Base-by-base conservation (phyloP, 1,140 invertebrate species). In the Aphaenogaster rudis region DNA sequence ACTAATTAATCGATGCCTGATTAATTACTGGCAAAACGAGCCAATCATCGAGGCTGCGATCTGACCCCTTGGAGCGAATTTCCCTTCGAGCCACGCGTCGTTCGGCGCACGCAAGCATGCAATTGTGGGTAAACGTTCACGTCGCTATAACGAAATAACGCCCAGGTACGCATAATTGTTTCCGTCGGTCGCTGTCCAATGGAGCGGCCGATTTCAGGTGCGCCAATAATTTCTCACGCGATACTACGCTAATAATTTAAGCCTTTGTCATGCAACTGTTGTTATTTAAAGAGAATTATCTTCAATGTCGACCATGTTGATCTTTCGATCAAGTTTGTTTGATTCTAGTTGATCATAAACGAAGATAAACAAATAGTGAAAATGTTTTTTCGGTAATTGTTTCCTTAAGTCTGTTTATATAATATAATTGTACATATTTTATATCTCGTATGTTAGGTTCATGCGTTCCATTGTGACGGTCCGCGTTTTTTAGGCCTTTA, bases 141-240 rank as follows among this genome's bases (percentile, higher is more conserved):
- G 86, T 93, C 89, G 86, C 84, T 74, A 69, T 90, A 90, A 91
- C 50, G 61, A 92, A 92, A 92, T 91, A 67, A 71, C 33, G n/a
- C 2, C 42, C 21, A 42, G 36, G 64, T 80, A 86, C 21, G 33
- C 50, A 72, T 88, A 87, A 94, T 92, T 92, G 71, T 93, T 93
- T 91, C 87, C 89, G 87, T 91, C 92, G 69, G 91, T 93, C 59
- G 79, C 92, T 90, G 76, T 85, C 88, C 79, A 89, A 85, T 91
- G 39, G 64, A 90, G 78, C 72, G 50, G 86, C 50, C 50, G 39
- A 77, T 80, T 21, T 71, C 52, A 74, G 5, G 3, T 21, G 11
- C 6, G 45, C n/a, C 2, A 52, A 77, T 61, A 59, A 39, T 66
- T 80, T 42, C 15, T 61, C 42, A 4, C 2, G 8, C 15, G 13